Evolutionary conservation across 2,797 vertebrate genomes (phyloP), one percentile per base, ranked within the genome.

Genomic region (Lycodopsis pacificus): DNA sequence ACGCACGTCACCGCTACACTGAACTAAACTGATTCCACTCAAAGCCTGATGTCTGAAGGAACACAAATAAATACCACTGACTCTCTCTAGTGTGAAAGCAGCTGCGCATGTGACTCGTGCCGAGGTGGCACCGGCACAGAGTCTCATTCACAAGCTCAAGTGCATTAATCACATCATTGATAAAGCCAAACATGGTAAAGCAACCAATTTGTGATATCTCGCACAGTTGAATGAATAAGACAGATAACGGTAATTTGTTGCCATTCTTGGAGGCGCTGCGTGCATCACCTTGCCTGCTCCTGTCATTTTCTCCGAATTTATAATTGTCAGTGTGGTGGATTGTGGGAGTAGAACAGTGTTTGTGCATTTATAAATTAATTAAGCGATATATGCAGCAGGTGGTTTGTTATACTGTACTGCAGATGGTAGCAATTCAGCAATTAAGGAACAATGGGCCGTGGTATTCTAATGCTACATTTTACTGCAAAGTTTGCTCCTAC

Each of bases 81-180:
- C 44, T 61, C 61, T 7, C 2, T 7, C 2, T 15, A 25, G 40
- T 46, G 22, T 61, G 34, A 81, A 48, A 71, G 67, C 66, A 38
- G 34, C 69, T 4, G 7, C 54, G 32, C 68, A 64, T 72, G 63
- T 57, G 64, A 49, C 19, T 49, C 20, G 77, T 69, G 64, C 51
- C 34, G 25, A 9, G 27, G 14, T 76, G 46, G 49, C 48, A 65
- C 32, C 51, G 51, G 48, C 65, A 73, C 63, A 72, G 20, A 72
- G 27, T 74, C 49, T 32, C 22, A 49, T 53, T 80, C 53, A 71
- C 5, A 25, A 71, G 49, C 57, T 54, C 38, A 54, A 32, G 68
- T 73, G 12, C 38, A 44, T 58, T 12, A 71, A 86, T 79, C 65
- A 66, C 76, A 38, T 22, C 22, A 22, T 3, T 76, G 71, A 83